Evolutionary conservation across 2,797 vertebrate species (phyloP), one percentile per base, ranked within the genome.

Genomic region (Xiphorhynchus erythropygius): DNA sequence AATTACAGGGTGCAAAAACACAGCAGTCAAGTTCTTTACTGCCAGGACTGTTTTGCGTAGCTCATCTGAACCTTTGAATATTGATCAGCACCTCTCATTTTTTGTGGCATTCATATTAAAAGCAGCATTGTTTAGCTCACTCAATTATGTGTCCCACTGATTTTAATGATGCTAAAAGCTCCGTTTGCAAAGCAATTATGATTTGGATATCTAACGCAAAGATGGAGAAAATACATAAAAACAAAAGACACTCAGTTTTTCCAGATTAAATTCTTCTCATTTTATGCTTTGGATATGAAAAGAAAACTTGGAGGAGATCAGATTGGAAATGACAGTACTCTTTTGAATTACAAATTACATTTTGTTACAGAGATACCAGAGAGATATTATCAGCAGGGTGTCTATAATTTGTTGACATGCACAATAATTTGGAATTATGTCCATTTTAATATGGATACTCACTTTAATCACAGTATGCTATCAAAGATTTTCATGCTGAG

Each of bases 401-500:
- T 68, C 88, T 84, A 16, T 76, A 90, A 93, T 95, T 87, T 93
- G 49, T 74, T 94, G 80, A 85, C 64, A 52, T 22, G 41, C 75
- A 23, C 39, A 63, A 59, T 44, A 73, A 47, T 55, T 75, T 87
- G 47, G 50, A 90, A 85, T 89, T 78, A 71, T 27, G 71, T 52
- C 53, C 73, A 65, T 92, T 95, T 95, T 87, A 82, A 87, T 87
- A 91, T 24, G 90, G 53, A 95, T 65, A 60, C 5, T 42, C 32
- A 27, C 65, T 97, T 94, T 84, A 67, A 84, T 92, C 76, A 35
- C 77, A 91, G 62, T 87, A 39, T 75, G 70, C 24, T 91, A 39
- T 57, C 37, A 83, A 57, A 55, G 71, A 53, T 73, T 69, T 91
- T 92, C 13, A 0, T 57, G 50, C 77, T 93, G 94, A 7, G 42